Evolutionary conservation across 1,140 invertebrate genomes (phyloP).

Genomic region (Oryctes rhinoceros): DNA sequence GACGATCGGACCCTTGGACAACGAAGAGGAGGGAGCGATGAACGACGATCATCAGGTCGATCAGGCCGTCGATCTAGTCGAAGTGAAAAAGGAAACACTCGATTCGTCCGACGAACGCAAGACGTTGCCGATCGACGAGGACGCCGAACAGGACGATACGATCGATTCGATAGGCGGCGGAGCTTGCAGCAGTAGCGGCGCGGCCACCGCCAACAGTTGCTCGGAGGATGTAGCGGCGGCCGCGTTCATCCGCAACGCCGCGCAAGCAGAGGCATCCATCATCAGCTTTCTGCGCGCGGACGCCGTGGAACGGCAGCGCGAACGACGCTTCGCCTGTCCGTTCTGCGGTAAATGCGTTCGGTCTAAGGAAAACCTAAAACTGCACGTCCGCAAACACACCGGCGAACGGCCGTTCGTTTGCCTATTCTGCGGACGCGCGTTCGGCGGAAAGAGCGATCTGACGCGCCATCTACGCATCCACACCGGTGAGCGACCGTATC

Average conservation of each 20-base stretch:
- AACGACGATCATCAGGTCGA: conserved; percentile 51
- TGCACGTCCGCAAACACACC: conserved; percentile 89
- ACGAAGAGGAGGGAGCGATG: conserved; percentile 48
- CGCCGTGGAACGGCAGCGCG: conserved; percentile 71
- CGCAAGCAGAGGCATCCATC: conserved; percentile 67
- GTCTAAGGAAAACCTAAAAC: conserved; percentile 86
- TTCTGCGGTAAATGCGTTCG: conserved; percentile 90
- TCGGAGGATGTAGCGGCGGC: background rate
- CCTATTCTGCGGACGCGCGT: conserved; percentile 84
- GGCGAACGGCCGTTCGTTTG: conserved; percentile 88
- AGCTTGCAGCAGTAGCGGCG: conserved; percentile 36
- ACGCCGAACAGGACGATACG: conserved; percentile 73
- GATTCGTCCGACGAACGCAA: conserved; percentile 9
- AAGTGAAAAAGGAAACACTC: conserved; percentile 40
- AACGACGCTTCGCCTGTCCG: conserved; percentile 80
- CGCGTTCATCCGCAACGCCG: conserved; percentile 40
- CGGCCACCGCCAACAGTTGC: conserved; percentile 26
- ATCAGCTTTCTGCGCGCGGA: conserved; percentile 70
- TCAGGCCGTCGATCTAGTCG: conserved; percentile 21
- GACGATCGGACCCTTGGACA: conserved; percentile 49
- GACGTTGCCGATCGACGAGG: conserved; percentile 47
- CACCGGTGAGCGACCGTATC: conserved; percentile 86
- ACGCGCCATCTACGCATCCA: conserved; percentile 87
- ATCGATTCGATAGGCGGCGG: conserved; percentile 66
- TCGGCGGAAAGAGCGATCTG: conserved; percentile 86